Base-by-base conservation (phyloP, 2,113 vertebrate species). In the Xenopus tropicalis region DNA sequence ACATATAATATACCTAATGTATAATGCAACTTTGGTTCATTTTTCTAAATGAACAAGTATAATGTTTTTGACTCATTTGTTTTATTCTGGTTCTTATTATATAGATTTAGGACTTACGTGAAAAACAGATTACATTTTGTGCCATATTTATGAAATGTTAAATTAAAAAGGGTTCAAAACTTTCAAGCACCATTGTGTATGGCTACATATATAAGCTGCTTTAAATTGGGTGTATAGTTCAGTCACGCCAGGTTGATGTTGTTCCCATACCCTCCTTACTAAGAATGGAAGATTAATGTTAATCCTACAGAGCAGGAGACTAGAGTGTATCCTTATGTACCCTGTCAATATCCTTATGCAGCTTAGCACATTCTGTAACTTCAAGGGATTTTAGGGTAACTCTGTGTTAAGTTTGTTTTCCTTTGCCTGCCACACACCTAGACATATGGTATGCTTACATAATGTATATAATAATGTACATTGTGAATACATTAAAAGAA, bases 301-400 rank as follows among this genome's bases (percentile, higher is more conserved):
- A 62, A 74, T 61, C 71, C 56, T 52, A 56, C 17, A 58, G 72
- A 61, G 64, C 21, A 69, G 24, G 43, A 54, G 42, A 43, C 56
- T 68, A 19, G 8, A 59, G 24, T 68, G 24, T 44, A 69, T 74
- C 72, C 65, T 52, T 54, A 61, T 57, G 67, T 74, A 74, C 65
- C 72, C 72, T 51, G 64, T 67, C 64, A 16, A 48, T 73, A 67
- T 61, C 72, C 72, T 74, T 61, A 69, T 68, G 56, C 43, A 57
- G 72, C 20, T 74, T 68, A 61, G 42, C 21, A 29, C 67, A 37
- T 22, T 61, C 58, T 44, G 17, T 48, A 17, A 42, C 21, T 24
- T 69, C 48, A 74, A 68, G 61, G 72, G 72, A 74, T 74, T 74
- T 46, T 21, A 74, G 66, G 72, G 72, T 74, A 23, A 74, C 72